A percentile compares a stretch with the other conserved stretches of the same genome.
Conservation (phyloP, 1,140 invertebrate genomes). For the Pristionchus pacificus region DNA sequence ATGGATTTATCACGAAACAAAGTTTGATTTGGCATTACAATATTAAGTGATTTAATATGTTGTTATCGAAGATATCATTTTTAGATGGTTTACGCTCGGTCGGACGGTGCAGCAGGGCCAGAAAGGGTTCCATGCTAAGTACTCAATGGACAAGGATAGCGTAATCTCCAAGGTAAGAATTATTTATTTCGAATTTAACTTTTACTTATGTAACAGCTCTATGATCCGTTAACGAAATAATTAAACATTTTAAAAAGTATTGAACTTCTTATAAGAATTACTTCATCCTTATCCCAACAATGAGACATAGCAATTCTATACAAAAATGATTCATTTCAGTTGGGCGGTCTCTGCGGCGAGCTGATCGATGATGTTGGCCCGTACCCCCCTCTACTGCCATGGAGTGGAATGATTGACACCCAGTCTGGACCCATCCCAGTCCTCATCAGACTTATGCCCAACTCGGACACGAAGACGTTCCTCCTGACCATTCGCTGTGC, state of each 20-base stretch:
- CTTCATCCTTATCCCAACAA: too few species aligned
- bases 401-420: constrained; percentile 94
- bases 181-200: too few species aligned
- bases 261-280: too few species aligned
- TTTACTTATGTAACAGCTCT: too few species aligned
- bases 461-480: constrained; percentile 64
- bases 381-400: constrained; percentile 98
- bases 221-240: too few species aligned
- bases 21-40: too few species aligned
- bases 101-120: constrained; percentile 84
- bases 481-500: constrained; percentile 61
- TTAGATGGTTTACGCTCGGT: constrained; percentile 58
- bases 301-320: too few species aligned
- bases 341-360: constrained; percentile 92
- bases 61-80: constrained; percentile 74
- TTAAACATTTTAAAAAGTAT: too few species aligned
- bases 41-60: constrained; percentile 80
- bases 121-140: constrained; percentile 89
- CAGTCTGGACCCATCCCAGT: constrained; percentile 90
- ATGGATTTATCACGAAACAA: too few species aligned
- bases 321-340: constrained; percentile 54
- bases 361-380: constrained; percentile 83
- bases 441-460: constrained; percentile 90
- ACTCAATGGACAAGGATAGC: constrained; percentile 79
- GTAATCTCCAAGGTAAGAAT: constrained; percentile 71